Percentiles rank a stretch among this genome's conserved stretches.
These are phyloP conservation scores for Eupsittula cactorum DNA, from an alignment of 2,113 vertebrate genomes.

Conservation along the genomic window DNA sequence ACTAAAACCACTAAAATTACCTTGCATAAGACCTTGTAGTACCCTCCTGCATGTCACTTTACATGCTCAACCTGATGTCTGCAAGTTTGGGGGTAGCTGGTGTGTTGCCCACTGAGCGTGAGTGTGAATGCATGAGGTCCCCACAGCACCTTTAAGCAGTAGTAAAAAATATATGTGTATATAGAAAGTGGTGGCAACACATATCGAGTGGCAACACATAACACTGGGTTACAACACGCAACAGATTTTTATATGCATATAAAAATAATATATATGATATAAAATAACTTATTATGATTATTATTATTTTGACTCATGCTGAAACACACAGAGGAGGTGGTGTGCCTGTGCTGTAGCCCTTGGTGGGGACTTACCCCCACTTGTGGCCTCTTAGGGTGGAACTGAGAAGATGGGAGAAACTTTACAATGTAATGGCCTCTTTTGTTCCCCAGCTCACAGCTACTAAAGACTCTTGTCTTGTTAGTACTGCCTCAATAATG, in stretches of 20 bases:
- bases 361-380: neutral
- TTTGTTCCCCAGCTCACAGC: neutral
- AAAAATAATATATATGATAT: neutral
- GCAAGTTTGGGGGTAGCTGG: neutral
- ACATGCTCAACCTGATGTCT: neutral
- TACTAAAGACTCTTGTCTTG: neutral
- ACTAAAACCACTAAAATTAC: too few species aligned
- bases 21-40: neutral
- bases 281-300: neutral
- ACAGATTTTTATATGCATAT: too few species aligned
- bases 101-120: fast-evolving
- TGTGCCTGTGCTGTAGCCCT: neutral
- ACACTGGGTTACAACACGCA: neutral
- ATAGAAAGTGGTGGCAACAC: neutral
- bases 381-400: fast-evolving
- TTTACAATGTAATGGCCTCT: fast-evolving
- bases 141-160: neutral
- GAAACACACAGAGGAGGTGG: neutral
- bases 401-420: neutral
- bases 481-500: neutral
- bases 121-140: too few species aligned
- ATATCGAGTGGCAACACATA: too few species aligned
- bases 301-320: neutral
- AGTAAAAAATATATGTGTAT: neutral
- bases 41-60: neutral